Evolutionary conservation across 2,888 invertebrate species (phyloP).

Genomic region (Smittia sp.): DNA sequence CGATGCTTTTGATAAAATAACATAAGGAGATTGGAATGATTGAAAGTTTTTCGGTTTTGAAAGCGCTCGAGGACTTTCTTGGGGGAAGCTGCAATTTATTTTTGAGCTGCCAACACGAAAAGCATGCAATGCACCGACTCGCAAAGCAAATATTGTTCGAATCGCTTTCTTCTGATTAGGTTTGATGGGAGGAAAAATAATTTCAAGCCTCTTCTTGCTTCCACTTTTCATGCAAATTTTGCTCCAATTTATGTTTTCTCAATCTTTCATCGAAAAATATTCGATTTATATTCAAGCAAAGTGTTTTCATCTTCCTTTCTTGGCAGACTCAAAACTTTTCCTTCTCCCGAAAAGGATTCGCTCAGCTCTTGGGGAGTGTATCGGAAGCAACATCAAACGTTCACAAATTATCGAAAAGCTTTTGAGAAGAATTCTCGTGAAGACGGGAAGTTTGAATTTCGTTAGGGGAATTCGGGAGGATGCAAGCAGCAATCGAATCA

Average conservation of each 20-base stretch:
- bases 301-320: neutral
- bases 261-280: neutral
- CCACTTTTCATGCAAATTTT: neutral
- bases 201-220: neutral
- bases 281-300: slow-evolving; percentile 2
- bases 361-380: neutral
- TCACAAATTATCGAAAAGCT: neutral
- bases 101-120: too few relatives aligned
- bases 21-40: too few relatives aligned
- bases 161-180: neutral
- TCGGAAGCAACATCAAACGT: neutral
- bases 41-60: too few relatives aligned
- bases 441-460: neutral
- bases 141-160: neutral
- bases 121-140: too few relatives aligned
- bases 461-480: too few relatives aligned
- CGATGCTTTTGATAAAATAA: too few relatives aligned
- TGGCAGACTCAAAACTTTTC: neutral
- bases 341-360: neutral
- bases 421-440: neutral
- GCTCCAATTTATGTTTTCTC: neutral
- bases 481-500: neutral
- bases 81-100: too few relatives aligned
- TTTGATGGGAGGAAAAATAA: neutral
- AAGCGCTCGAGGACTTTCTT: too few relatives aligned